These are phyloP conservation scores for Phaedon cochleariae DNA, from an alignment of 2,888 invertebrate species.

Conservation along the genomic window DNA sequence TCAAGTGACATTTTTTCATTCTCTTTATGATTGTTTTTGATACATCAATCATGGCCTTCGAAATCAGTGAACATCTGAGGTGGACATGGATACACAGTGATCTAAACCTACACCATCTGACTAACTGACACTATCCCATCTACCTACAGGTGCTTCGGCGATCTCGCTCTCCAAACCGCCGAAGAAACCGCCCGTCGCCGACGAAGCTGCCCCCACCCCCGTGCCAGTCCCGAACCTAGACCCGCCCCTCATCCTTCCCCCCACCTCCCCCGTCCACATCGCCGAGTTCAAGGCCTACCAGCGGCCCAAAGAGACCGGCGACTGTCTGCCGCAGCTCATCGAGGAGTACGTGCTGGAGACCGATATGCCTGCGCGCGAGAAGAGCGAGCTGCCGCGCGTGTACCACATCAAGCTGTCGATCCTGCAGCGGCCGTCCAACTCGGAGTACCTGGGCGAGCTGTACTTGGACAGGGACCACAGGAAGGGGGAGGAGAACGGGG, in stretches of 20 bases:
- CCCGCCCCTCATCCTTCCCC: conserved; percentile 26
- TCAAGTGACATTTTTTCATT: too few species aligned
- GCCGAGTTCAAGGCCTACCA: conserved; percentile 60
- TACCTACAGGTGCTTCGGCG: conserved; percentile 38
- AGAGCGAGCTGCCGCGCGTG: conserved; percentile 65
- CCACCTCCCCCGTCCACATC: conserved; percentile 42
- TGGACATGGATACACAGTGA: too few species aligned
- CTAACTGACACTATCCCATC: too few species aligned
- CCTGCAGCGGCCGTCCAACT: conserved; percentile 85
- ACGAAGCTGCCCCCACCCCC: conserved; percentile 33
- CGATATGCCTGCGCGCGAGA: conserved; percentile 69
- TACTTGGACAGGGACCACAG: conserved; percentile 83
- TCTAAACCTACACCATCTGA: too few species aligned
- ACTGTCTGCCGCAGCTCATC: conserved; percentile 74
- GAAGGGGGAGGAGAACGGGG: conserved; percentile 69
- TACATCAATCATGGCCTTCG: too few species aligned
- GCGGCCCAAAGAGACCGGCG: conserved; percentile 60
- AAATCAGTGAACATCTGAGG: too few species aligned
- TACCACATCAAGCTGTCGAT: conserved; percentile 87
- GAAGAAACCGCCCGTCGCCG: conserved; percentile 59
- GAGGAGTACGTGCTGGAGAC: conserved; percentile 92
- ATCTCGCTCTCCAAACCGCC: conserved; percentile 63
- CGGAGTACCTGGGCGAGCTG: conserved; percentile 88
- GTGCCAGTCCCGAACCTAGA: conserved; percentile 35
- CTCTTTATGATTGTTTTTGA: too few species aligned